phyloP scores from a whole-genome alignment of 2,113 vertebrate species.

The Scophthalmus maximus region DNA sequence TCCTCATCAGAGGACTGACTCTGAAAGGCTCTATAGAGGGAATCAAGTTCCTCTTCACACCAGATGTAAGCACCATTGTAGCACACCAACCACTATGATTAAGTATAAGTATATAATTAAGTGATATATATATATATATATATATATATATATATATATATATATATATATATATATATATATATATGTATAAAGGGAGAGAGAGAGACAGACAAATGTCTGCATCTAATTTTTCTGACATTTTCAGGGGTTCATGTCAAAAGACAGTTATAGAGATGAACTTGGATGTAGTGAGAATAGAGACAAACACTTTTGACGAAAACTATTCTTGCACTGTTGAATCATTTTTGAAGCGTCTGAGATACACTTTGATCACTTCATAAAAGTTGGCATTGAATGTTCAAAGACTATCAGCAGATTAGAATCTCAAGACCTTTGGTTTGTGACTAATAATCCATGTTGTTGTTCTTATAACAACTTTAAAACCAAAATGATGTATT shows the following conservation, averaged over 20 bases:
- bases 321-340: neutral
- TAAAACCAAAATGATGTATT: neutral
- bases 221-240: no score
- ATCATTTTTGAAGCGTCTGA: neutral
- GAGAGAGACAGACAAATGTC: no score
- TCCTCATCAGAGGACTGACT: constrained; percentile 93
- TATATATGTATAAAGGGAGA: no score
- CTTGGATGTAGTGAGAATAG: neutral
- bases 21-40: constrained; percentile 91
- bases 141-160: no score
- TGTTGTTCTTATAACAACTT: neutral
- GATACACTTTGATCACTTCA: neutral
- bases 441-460: neutral
- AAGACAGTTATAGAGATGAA: neutral
- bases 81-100: neutral
- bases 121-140: no score
- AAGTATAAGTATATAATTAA: no score
- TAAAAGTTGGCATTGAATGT: neutral
- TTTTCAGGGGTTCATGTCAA: no score
- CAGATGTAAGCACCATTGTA: constrained; percentile 86
- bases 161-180: no score
- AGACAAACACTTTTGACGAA: neutral
- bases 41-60: constrained; percentile 93
- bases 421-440: neutral
- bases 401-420: neutral